These are phyloP conservation scores for Cenopis cana DNA, from an alignment of 2,888 invertebrate genomes.

Conservation along the genomic window DNA sequence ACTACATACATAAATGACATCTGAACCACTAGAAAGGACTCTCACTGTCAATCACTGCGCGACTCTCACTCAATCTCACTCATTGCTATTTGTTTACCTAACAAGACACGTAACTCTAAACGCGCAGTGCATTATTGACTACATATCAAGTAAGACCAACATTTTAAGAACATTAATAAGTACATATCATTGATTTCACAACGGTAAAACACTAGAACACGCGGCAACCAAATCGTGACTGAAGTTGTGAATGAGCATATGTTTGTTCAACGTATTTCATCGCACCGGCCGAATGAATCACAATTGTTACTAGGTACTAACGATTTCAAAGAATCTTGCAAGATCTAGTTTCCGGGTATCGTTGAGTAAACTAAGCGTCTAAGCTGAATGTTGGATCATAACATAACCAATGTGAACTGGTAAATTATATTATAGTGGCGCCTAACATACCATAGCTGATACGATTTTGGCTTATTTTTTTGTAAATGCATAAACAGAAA, in stretches of 20 bases:
- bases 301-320: background rate
- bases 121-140: background rate
- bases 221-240: conserved; percentile 18
- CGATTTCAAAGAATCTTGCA: conserved; percentile 6
- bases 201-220: conserved; percentile 7
- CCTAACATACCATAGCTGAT: background rate
- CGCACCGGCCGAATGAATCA: conserved; percentile 16
- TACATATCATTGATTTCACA: background rate
- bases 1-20: background rate
- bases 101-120: background rate
- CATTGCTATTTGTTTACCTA: background rate
- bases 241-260: conserved; percentile 26
- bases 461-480: background rate
- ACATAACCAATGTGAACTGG: background rate
- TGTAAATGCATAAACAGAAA: background rate
- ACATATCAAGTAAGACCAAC: background rate
- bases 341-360: background rate
- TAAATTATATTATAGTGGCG: background rate
- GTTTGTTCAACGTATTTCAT: conserved; percentile 18
- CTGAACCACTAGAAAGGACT: background rate
- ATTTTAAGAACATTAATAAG: background rate
- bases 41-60: no score
- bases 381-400: background rate
- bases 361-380: conserved; percentile 1
- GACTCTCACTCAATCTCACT: background rate